Percentiles rank a stretch among this genome's conserved stretches.
phyloP scores from a whole-genome alignment of 2,797 vertebrate genomes.

The Crocodylus rhombifer region DNA sequence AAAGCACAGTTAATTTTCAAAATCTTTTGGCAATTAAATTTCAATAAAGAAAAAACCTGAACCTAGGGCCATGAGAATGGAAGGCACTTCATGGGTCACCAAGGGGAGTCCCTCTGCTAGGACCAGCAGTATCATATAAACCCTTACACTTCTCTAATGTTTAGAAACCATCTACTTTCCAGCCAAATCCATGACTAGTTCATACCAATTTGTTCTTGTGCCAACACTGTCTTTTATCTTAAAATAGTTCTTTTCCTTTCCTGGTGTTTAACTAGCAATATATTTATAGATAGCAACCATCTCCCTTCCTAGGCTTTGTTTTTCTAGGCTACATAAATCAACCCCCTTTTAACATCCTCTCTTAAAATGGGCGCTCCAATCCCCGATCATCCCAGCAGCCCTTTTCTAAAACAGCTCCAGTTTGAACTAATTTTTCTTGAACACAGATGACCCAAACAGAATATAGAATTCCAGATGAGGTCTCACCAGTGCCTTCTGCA shows the following conservation, averaged over 20 bases:
- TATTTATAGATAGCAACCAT: not conserved
- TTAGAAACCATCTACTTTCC: not conserved
- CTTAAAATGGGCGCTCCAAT: not conserved
- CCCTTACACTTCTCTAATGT: not conserved
- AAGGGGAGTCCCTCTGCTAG: too few species aligned
- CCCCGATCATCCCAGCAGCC: not conserved
- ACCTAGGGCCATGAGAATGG: not conserved
- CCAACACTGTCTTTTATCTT: not conserved
- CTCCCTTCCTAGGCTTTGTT: not conserved
- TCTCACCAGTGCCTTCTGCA: not conserved
- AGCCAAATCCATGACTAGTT: not conserved
- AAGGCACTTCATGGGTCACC: too few species aligned
- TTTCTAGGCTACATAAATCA: not conserved
- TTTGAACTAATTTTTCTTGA: not conserved
- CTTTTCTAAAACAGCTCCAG: not conserved
- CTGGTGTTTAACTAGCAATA: not conserved
- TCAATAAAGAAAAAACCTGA: not conserved
- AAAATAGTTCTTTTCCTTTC: not conserved
- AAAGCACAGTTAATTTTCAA: not conserved
- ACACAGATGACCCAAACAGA: not conserved
- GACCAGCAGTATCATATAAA: too few species aligned
- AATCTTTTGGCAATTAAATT: not conserved
- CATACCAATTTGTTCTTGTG: not conserved
- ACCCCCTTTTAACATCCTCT: not conserved
- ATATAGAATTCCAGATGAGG: not conserved